These are phyloP conservation scores for Helicoverpa armigera DNA, from an alignment of 1,140 invertebrate species.

Conservation along the genomic window DNA sequence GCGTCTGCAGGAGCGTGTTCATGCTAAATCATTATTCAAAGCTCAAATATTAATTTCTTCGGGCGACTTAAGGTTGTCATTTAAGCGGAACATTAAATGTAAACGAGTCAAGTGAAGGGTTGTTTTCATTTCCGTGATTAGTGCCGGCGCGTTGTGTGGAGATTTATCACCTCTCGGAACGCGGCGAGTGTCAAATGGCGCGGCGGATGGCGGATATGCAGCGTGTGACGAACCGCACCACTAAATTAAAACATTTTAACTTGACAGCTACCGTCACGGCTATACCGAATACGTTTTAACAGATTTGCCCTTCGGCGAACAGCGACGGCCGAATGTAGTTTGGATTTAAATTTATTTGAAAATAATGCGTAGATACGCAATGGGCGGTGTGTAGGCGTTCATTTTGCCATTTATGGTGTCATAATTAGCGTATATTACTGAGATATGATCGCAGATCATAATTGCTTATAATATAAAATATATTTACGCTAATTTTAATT, in stretches of 20 bases:
- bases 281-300: conserved; percentile 69
- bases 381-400: conserved; percentile 28
- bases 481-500: neutral
- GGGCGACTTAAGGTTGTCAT: conserved; percentile 50
- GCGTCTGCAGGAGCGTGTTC: conserved; percentile 22
- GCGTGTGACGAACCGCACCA: conserved; percentile 72
- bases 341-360: conserved; percentile 33
- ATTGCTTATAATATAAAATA: neutral
- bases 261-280: conserved; percentile 79
- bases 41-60: conserved; percentile 48
- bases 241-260: conserved; percentile 85
- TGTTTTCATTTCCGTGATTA: conserved; percentile 82
- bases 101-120: conserved; percentile 74
- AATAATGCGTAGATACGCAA: conserved; percentile 39
- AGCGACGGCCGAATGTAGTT: conserved; percentile 42
- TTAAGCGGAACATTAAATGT: conserved; percentile 64
- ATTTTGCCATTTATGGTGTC: conserved; percentile 27
- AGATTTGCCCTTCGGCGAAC: conserved; percentile 64
- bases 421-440: conserved; percentile 15
- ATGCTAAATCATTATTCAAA: conserved; percentile 38
- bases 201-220: conserved; percentile 73
- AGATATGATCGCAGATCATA: conserved; percentile 16
- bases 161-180: conserved; percentile 79
- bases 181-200: conserved; percentile 75
- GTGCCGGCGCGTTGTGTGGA: conserved; percentile 66